Percentiles rank a stretch among this genome's conserved stretches.
Evolutionary conservation across 2,888 invertebrate species (phyloP).

Genomic region (Fragum fragum): DNA sequence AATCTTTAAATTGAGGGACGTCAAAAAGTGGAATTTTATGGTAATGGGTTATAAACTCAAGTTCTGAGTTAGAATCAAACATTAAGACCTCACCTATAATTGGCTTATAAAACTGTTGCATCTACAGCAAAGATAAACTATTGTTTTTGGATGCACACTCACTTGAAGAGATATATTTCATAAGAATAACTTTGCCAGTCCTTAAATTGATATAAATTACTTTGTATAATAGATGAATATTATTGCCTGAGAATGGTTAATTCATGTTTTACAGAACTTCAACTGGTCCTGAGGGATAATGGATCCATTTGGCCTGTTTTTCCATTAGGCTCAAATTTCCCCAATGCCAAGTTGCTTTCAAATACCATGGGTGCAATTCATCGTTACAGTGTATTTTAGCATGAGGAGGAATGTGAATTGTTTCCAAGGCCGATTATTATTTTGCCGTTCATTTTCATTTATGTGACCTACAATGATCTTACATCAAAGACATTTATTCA

Average conservation of each 20-base stretch:
- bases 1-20: too few relatives aligned
- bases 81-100: too few relatives aligned
- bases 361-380: constrained; percentile 22
- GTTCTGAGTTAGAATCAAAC: too few relatives aligned
- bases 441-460: not conserved
- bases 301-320: constrained; percentile 14
- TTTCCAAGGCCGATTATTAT: constrained; percentile 1
- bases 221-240: not conserved
- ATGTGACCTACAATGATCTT: too few relatives aligned
- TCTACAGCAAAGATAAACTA: too few relatives aligned
- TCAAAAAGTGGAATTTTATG: too few relatives aligned
- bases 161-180: too few relatives aligned
- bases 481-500: too few relatives aligned
- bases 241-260: constrained; percentile 12
- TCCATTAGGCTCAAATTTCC: constrained; percentile 19
- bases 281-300: not conserved
- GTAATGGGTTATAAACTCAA: too few relatives aligned
- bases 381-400: constrained; percentile 9
- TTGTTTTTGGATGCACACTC: too few relatives aligned
- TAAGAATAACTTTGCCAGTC: not conserved
- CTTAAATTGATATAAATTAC: constrained; percentile 5
- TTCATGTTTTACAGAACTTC: constrained; percentile 2
- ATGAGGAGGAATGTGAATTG: not conserved
- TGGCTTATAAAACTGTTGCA: too few relatives aligned
- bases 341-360: constrained; percentile 17